Base-by-base conservation (phyloP, 2,797 vertebrate species). In the Bryconaethiops microstoma region DNA sequence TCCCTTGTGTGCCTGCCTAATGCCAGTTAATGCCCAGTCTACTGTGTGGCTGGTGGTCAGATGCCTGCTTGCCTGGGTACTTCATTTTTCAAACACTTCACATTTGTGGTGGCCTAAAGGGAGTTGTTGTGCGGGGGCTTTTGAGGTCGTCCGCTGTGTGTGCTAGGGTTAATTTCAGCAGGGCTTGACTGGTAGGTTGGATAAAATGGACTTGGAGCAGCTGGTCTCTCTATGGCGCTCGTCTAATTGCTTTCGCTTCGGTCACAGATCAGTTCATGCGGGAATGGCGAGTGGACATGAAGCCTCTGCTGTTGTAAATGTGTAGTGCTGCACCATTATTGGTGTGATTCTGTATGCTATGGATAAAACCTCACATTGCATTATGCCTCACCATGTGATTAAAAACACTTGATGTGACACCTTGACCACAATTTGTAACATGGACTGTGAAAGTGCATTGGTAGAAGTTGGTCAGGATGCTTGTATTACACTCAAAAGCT, bases 41-140 rank as follows among this genome's bases (percentile, higher is more conserved):
- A 19, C 42, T 59, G 45, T 65, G 54, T 77, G 76, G 63, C 70
- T 72, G 57, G n/a, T 29, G 19, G 50, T 82, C 70, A 60, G 21
- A 50, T 76, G 59, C 50, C n/a, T 59, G 72, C 35, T 62, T 50
- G 50, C 50, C 68, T 16, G 14, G 60, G 7, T 69, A 16, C 16
- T n/a, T 71, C 21, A 19, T 35, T 64, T 19, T 48, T 35, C 4
- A 12, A 14, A 39, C 40, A 17, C n/a, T n/a, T 13, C 65, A 68
- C 19, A 45, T 68, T 45, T 62, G 14, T 40, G 29, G 23, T 7
- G 19, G 35, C 5, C 29, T 16, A 14, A 6, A 21, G 23, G n/a
- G n/a, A n/a, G n/a, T n/a, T n/a, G n/a, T n/a, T n/a, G n/a, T n/a
- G n/a, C n/a, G n/a, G n/a, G 29, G 16, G 2, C 29, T 6, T 65